Conservation (phyloP, 2,888 invertebrate species). For the Diaperis boleti region DNA sequence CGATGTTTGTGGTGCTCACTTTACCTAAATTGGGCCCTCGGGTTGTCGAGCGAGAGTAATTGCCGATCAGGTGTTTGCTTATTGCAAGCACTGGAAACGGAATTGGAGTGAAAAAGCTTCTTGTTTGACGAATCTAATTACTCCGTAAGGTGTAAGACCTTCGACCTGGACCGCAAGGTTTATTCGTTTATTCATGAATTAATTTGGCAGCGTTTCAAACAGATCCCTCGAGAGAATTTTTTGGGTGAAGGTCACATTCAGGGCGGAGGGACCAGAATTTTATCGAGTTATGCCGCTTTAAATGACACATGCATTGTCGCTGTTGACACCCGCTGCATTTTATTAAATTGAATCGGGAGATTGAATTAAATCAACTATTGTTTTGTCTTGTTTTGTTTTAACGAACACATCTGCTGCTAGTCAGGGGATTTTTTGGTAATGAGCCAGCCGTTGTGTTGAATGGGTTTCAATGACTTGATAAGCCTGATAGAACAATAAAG, state of each 20-base stretch:
- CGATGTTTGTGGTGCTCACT: slow-evolving; percentile 10
- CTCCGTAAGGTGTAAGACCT: no score
- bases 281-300: background rate
- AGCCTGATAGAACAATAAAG: slow-evolving; percentile 11
- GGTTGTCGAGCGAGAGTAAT: no score
- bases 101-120: no score
- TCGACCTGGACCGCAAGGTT: background rate
- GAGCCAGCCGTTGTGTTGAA: slow-evolving; percentile 7
- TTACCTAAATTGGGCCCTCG: slow-evolving; percentile 8
- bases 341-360: slow-evolving; percentile 13
- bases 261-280: background rate
- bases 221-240: background rate
- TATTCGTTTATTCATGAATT: background rate
- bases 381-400: slow-evolving; percentile 17
- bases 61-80: background rate
- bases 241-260: background rate
- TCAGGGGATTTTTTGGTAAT: slow-evolving; percentile 12
- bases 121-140: no score
- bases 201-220: background rate
- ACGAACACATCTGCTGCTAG: slow-evolving; percentile 21
- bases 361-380: slow-evolving; percentile 23
- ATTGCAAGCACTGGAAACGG: no score
- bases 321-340: background rate
- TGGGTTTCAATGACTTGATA: slow-evolving; percentile 12
- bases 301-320: background rate